A percentile compares a stretch with the other conserved stretches of the same genome.
These are phyloP conservation scores for Phymorhynchus buccinoides DNA, from an alignment of 1,140 invertebrate genomes.

Conservation along the genomic window DNA sequence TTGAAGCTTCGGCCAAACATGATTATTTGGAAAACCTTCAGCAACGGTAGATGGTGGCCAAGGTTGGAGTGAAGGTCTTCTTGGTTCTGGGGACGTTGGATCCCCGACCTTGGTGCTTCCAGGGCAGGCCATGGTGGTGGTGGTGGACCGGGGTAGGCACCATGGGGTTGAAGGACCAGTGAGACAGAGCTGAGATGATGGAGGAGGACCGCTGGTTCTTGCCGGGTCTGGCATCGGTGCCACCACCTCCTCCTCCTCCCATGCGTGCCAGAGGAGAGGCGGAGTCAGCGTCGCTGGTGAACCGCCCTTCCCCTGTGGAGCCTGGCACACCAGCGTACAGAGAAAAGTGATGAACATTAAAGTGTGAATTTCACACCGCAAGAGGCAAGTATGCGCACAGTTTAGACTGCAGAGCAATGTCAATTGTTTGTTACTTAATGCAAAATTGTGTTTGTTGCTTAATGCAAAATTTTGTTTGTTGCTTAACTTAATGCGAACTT, in stretches of 20 bases:
- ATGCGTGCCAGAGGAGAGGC: background rate
- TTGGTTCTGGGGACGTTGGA: background rate
- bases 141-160: background rate
- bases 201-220: constrained; percentile 18
- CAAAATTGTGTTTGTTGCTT: no score
- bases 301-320: constrained; percentile 17
- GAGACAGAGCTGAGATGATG: constrained; percentile 32
- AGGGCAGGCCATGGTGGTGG: background rate
- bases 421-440: no score
- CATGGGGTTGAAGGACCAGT: constrained; percentile 38
- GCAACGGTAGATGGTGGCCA: constrained; percentile 15
- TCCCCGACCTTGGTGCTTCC: background rate
- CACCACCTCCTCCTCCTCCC: background rate
- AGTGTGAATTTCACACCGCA: no score
- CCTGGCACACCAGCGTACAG: background rate
- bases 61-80: background rate
- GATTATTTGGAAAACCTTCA: no score
- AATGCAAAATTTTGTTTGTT: no score
- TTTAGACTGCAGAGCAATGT: background rate
- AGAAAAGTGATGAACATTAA: no score
- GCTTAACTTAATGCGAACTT: no score
- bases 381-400: no score
- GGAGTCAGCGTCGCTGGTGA: constrained; percentile 30
- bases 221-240: background rate
- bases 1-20: no score